Percentiles rank a stretch among this genome's conserved stretches.
Evolutionary conservation across 2,797 vertebrate species (phyloP).

Genomic region (Cuculus canorus): DNA sequence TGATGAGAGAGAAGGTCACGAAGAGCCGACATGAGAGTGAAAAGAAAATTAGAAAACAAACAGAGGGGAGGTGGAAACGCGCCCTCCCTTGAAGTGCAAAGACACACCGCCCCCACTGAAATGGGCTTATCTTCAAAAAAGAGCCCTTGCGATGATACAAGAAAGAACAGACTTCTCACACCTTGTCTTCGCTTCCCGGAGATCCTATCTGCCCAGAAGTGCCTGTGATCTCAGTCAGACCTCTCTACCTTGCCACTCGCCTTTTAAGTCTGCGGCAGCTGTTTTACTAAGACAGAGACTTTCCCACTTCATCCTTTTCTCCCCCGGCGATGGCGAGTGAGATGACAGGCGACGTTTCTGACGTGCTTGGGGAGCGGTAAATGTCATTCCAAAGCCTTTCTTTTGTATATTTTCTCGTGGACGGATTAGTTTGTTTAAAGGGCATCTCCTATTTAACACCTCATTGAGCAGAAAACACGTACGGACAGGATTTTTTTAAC

Average conservation of each 20-base stretch:
- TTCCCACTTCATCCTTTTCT: conserved; percentile 54
- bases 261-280: conserved; percentile 67
- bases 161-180: conserved; percentile 69
- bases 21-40: conserved; percentile 26
- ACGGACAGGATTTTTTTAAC: neutral
- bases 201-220: conserved; percentile 68
- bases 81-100: conserved; percentile 67
- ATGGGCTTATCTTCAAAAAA: conserved; percentile 69
- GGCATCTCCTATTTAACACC: conserved; percentile 49
- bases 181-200: conserved; percentile 65
- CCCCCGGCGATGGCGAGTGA: neutral
- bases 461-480: conserved; percentile 34
- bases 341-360: neutral
- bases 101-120: neutral
- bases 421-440: conserved; percentile 49
- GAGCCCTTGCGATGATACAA: conserved; percentile 50
- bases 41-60: conserved; percentile 66
- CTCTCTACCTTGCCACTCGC: conserved; percentile 52
- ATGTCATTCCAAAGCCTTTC: conserved; percentile 20
- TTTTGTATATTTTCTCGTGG: conserved; percentile 38
- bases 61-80: conserved; percentile 27
- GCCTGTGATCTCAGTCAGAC: conserved; percentile 67
- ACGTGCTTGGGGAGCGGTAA: neutral
- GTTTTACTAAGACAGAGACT: conserved; percentile 39
- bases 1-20: conserved; percentile 60